These are phyloP conservation scores for Conopomorpha cramerella DNA, from an alignment of 1,140 invertebrate species.

Conservation along the genomic window DNA sequence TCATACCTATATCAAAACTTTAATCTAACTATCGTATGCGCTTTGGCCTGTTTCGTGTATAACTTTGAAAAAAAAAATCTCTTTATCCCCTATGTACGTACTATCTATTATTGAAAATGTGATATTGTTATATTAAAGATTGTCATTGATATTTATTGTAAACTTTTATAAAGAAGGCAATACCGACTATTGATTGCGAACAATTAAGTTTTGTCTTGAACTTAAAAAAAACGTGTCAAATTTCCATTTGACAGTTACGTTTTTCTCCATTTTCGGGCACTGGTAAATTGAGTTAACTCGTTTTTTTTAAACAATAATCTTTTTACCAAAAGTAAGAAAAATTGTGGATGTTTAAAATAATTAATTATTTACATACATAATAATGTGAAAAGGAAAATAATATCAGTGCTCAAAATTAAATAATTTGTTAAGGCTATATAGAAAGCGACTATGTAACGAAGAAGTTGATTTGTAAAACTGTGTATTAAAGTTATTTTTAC, in stretches of 20 bases:
- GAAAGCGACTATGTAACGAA: conserved; percentile 15
- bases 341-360: too few relatives aligned
- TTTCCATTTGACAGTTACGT: too few relatives aligned
- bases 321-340: too few relatives aligned
- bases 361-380: too few relatives aligned
- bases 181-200: too few relatives aligned
- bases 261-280: conserved; percentile 7
- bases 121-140: conserved; percentile 51
- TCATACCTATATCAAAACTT: conserved; percentile 25
- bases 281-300: conserved; percentile 5
- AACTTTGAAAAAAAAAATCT: conserved; percentile 41
- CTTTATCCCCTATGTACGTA: conserved; percentile 47
- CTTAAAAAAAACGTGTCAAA: too few relatives aligned
- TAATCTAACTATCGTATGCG: conserved; percentile 39
- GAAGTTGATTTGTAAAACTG: conserved; percentile 20
- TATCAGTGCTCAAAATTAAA: conserved; percentile 21
- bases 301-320: too few relatives aligned
- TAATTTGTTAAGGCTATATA: conserved; percentile 25
- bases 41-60: conserved; percentile 43
- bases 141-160: conserved; percentile 37
- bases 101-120: conserved; percentile 60
- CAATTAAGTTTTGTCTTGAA: too few relatives aligned
- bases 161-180: too few relatives aligned
- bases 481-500: too few relatives aligned
- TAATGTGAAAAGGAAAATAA: not conserved